Evolutionary conservation across 2,797 vertebrate species (phyloP).

Genomic region (Sebastiscus tertius): DNA sequence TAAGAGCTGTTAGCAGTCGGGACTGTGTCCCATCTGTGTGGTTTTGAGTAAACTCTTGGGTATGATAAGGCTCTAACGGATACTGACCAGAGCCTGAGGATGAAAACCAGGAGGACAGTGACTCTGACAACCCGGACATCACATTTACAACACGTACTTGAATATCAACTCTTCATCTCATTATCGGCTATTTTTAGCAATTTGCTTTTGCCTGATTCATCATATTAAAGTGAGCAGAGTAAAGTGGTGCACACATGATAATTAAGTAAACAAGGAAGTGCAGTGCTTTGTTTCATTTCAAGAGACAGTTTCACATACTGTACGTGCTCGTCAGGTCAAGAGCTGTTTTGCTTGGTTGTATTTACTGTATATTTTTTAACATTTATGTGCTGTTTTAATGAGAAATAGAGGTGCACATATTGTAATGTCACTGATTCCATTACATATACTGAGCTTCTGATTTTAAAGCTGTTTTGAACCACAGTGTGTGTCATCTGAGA

Average conservation of each 20-base stretch:
- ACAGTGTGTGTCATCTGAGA: background rate
- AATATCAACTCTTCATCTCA: slow-evolving; percentile 9
- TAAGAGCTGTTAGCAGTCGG: slow-evolving; percentile 18
- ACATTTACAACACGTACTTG: slow-evolving; percentile 19
- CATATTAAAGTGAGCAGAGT: slow-evolving; percentile 2
- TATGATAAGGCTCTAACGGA: slow-evolving; percentile 57
- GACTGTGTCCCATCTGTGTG: slow-evolving; percentile 10
- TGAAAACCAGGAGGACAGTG: slow-evolving; percentile 70
- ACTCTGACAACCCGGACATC: slow-evolving; percentile 35
- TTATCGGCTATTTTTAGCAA: slow-evolving; percentile 35
- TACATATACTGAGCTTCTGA: background rate
- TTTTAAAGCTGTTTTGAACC: background rate
- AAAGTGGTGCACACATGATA: background rate
- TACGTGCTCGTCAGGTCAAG: background rate
- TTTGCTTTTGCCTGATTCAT: background rate
- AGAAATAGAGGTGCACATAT: background rate
- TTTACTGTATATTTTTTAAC: background rate
- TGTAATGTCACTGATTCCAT: background rate
- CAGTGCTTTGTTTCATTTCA: background rate
- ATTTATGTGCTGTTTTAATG: background rate
- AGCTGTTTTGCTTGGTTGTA: background rate
- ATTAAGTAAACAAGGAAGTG: background rate
- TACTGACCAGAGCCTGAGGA: slow-evolving; percentile 55
- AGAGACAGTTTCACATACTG: background rate
- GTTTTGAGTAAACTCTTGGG: slow-evolving; percentile 50